Conservation (phyloP, 2,888 invertebrate species). For the Oasisia sp. region DNA sequence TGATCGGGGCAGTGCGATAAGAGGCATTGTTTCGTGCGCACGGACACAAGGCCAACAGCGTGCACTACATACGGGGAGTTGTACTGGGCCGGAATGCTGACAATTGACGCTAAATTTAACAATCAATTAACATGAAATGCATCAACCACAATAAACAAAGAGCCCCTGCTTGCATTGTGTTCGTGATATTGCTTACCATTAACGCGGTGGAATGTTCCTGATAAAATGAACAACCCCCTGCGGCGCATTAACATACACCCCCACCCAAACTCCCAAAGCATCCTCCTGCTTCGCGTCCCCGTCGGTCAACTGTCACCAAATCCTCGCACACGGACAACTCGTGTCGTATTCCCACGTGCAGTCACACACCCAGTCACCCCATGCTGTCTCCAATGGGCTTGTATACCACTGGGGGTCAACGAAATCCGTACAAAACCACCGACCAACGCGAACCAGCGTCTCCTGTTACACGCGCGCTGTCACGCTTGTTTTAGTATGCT, state of each 20-base stretch:
- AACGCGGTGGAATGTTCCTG: not conserved
- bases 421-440: constrained; percentile 14
- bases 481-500: constrained; percentile 23
- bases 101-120: constrained; percentile 23
- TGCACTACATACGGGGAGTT: not conserved
- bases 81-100: not conserved
- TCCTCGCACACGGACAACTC: not conserved
- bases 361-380: constrained; percentile 14
- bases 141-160: constrained; percentile 18
- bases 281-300: not conserved
- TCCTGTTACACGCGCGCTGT: not conserved
- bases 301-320: constrained; percentile 17
- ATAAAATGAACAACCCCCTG: constrained; percentile 17
- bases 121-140: constrained; percentile 17
- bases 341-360: constrained; percentile 17
- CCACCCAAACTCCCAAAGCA: not conserved
- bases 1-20: constrained; percentile 21
- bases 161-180: constrained; percentile 14
- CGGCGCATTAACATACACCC: not conserved
- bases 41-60: constrained; percentile 17
- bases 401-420: constrained; percentile 14
- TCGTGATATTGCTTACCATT: not conserved
- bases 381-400: not conserved
- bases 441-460: not conserved
- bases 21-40: constrained; percentile 6